Evolutionary conservation across 30 jellyfish, hydroid and myxozoan species (phyloP).

Genomic region (Aurelia coerulea): DNA sequence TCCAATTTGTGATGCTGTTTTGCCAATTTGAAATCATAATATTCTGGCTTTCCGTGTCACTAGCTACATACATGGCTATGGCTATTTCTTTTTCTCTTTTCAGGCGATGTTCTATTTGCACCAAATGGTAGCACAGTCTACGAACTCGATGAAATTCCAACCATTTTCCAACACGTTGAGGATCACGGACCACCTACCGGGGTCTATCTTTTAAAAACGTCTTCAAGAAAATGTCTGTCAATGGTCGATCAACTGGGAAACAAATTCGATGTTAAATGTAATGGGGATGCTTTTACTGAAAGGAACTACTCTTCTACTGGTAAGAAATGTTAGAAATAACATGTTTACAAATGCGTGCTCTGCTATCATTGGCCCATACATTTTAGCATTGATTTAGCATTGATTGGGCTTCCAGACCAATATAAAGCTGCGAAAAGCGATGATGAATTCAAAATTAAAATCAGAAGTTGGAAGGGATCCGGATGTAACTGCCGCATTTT

Average conservation of each 20-base stretch:
- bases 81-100: not conserved
- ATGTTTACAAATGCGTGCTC: too few relatives aligned
- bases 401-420: too few relatives aligned
- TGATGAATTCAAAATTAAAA: too few relatives aligned
- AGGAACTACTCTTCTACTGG: not conserved
- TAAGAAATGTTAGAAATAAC: too few relatives aligned
- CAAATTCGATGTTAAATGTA: slow-evolving; percentile 13
- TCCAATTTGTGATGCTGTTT: too few relatives aligned
- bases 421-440: too few relatives aligned
- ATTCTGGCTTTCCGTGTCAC: too few relatives aligned
- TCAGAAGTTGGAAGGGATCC: too few relatives aligned
- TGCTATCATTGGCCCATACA: too few relatives aligned
- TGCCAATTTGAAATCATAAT: too few relatives aligned
- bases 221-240: slow-evolving; percentile 11
- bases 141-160: not conserved
- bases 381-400: too few relatives aligned
- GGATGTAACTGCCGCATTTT: too few relatives aligned
- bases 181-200: slow-evolving; percentile 54
- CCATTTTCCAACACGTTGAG: slow-evolving; percentile 34
- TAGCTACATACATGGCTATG: not conserved
- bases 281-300: slow-evolving; percentile 12
- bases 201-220: slow-evolving; percentile 8
- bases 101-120: slow-evolving; percentile 58
- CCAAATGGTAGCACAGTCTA: slow-evolving; percentile 19
- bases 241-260: slow-evolving; percentile 57